Base-by-base conservation (phyloP, 2,113 vertebrate genomes). In the Hyperopisus bebe region DNA sequence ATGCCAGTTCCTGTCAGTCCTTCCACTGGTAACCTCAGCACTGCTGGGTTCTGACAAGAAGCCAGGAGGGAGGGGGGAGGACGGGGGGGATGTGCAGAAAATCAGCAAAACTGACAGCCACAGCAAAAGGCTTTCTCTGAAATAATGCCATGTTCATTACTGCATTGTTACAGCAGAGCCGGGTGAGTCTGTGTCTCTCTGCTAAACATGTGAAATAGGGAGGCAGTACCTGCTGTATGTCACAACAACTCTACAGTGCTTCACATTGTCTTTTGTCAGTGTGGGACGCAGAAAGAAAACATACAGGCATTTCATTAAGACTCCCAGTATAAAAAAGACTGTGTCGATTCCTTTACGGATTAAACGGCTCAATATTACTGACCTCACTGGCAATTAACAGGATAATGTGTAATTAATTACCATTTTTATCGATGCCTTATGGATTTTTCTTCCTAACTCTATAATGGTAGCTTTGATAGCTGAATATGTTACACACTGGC, bases 1-100 rank as follows among this genome's bases (percentile, higher is more conserved):
- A 92, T 91, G 93, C 94, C 89, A 94, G 90, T 95, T 94, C 94
- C 93, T 90, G 92, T 91, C 92, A 88, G 92, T 94, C 88, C 94
- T 94, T 93, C 74, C 90, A 92, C 93, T 92, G 92, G 94, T 94
- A 91, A 94, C 95, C 93, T 86, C 89, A 86, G 89, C 82, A 92
- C 44, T 90, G 92, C 90, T 3, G 90, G 93, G 91, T 91, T 92
- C 90, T 70, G 88, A 90, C 93, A 74, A 90, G 88, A 90, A 66
- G 91, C 87, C 24, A 66, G 21, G 86, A 89, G 10, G 21, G 24
- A 82, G 62, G 53, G 46, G 44, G 47, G 48, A 89, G 35, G 89
- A 39, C 13, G 5, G 35, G 48, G 48, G 77, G 39, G 77, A n/a
- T n/a, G 77, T 31, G 11, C 15, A 15, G 7, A 39, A 86, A 47